Evolutionary conservation across 2,888 invertebrate species (phyloP).

Genomic region (Tenthredo scrophulariae): DNA sequence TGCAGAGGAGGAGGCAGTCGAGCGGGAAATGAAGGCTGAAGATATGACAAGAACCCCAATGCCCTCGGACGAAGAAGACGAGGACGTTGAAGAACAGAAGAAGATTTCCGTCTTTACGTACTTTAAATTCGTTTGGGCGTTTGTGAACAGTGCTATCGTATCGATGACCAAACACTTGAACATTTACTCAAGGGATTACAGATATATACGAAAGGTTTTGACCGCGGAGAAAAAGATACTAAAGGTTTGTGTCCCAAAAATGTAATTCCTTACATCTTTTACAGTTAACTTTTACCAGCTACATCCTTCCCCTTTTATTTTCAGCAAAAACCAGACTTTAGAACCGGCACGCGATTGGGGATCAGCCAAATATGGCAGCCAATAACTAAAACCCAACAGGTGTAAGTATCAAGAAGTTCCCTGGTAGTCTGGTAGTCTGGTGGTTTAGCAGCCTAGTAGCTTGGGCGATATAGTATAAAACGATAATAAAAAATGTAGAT

Average conservation of each 20-base stretch:
- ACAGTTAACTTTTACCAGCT: slow-evolving; percentile 60
- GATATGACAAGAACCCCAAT: slow-evolving; percentile 63
- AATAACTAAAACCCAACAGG: slow-evolving; percentile 73
- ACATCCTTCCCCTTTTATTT: slow-evolving; percentile 58
- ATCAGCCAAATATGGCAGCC: slow-evolving; percentile 84
- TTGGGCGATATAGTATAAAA: neutral
- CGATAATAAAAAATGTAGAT: slow-evolving; percentile 25
- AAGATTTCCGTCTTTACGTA: slow-evolving; percentile 80
- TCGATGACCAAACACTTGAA: slow-evolving; percentile 91
- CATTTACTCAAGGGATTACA: slow-evolving; percentile 94
- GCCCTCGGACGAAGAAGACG: slow-evolving; percentile 61
- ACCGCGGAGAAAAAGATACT: slow-evolving; percentile 92
- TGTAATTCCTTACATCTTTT: neutral
- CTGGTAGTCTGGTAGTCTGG: slow-evolving; percentile 29
- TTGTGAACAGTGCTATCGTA: slow-evolving; percentile 89
- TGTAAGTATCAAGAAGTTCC: slow-evolving; percentile 64
- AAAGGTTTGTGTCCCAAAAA: slow-evolving; percentile 82
- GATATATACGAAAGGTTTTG: slow-evolving; percentile 94
- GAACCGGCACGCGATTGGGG: slow-evolving; percentile 84
- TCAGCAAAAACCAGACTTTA: slow-evolving; percentile 87
- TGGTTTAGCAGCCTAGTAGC: slow-evolving; percentile 42
- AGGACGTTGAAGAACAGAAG: slow-evolving; percentile 75
- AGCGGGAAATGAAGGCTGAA: slow-evolving; percentile 63
- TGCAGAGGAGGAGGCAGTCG: slow-evolving; percentile 66
- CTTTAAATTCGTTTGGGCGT: slow-evolving; percentile 83